phyloP scores from a whole-genome alignment of 2,113 vertebrate genomes.

The Chaenogobius annularis region DNA sequence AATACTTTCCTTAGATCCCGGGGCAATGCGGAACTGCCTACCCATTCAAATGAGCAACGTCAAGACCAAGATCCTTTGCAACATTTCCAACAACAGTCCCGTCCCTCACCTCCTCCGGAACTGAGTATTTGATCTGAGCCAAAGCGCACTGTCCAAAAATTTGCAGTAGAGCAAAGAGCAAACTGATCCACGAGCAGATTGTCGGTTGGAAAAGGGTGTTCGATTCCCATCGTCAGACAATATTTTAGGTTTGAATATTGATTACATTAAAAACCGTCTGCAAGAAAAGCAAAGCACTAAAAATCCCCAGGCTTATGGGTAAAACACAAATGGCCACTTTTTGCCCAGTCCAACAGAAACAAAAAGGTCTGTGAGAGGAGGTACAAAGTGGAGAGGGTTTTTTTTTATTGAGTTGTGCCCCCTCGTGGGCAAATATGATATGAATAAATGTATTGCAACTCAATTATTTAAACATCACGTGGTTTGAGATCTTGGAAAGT shows the following conservation, averaged over 20 bases:
- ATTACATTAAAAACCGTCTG: too few species aligned
- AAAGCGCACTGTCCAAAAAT: conserved; percentile 48
- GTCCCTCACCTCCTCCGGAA: conserved; percentile 63
- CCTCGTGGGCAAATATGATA: neutral
- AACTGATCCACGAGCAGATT: conserved; percentile 18
- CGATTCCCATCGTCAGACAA: neutral
- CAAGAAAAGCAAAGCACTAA: neutral
- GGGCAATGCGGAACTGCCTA: conserved; percentile 66
- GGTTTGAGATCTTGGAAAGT: too few species aligned
- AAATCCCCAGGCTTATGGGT: neutral
- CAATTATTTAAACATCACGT: too few species aligned
- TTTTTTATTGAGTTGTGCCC: neutral
- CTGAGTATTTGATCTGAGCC: conserved; percentile 63
- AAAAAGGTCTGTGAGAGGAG: neutral
- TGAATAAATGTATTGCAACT: too few species aligned
- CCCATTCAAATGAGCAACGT: conserved; percentile 44
- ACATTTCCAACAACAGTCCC: conserved; percentile 71
- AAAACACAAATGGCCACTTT: neutral
- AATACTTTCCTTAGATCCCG: conserved; percentile 53
- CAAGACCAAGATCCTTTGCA: conserved; percentile 71
- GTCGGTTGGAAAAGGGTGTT: too few species aligned
- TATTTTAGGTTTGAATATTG: too few species aligned
- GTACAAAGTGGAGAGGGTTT: neutral
- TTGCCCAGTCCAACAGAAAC: neutral
- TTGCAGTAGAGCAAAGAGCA: conserved; percentile 17